Evolutionary conservation across 2,888 invertebrate species (phyloP).

Genomic region (Ptychoptera contaminata): DNA sequence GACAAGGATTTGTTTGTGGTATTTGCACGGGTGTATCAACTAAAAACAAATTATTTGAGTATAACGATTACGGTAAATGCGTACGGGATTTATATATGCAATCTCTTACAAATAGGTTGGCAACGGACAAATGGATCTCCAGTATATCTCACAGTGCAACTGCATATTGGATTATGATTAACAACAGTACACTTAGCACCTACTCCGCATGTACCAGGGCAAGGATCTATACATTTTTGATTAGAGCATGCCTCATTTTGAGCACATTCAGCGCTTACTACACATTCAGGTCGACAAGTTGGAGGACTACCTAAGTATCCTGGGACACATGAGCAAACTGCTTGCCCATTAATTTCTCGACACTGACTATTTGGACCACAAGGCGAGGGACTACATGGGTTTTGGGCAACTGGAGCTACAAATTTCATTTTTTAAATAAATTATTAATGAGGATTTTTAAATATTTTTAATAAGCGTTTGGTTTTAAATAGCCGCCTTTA

Average conservation of each 20-base stretch:
- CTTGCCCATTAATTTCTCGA: constrained; percentile 42
- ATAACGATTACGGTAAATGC: background rate
- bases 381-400: constrained; percentile 54
- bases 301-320: constrained; percentile 59
- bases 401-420: constrained; percentile 33
- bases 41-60: constrained; percentile 1
- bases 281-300: constrained; percentile 53
- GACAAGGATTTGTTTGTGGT: constrained; percentile 34
- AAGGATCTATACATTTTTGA: constrained; percentile 58
- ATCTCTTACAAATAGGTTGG: constrained; percentile 33
- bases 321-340: constrained; percentile 50
- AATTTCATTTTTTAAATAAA: background rate
- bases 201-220: constrained; percentile 57
- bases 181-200: constrained; percentile 61
- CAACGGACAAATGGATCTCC: constrained; percentile 35
- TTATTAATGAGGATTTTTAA: background rate
- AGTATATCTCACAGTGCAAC: constrained; percentile 36
- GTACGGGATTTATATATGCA: background rate
- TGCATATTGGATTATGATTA: constrained; percentile 62
- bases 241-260: constrained; percentile 49
- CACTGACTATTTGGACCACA: constrained; percentile 67
- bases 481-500: constrained; percentile 35
- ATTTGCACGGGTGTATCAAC: constrained; percentile 7
- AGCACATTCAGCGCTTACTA: constrained; percentile 51
- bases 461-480: background rate